These are phyloP conservation scores for Xiphophorus birchmanni DNA, from an alignment of 2,797 vertebrate genomes.

Conservation along the genomic window DNA sequence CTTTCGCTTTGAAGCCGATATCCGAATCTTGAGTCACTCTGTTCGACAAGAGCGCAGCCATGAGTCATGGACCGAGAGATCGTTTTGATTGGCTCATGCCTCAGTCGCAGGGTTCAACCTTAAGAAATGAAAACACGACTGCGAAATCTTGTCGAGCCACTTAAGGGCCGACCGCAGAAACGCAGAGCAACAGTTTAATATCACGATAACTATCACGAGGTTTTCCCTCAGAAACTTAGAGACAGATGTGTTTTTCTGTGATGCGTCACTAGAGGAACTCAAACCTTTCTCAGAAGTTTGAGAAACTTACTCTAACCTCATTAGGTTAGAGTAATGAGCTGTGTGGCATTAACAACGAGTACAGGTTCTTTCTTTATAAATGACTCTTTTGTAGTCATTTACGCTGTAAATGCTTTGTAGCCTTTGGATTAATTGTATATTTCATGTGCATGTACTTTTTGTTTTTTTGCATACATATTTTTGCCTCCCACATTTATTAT, in stretches of 20 bases:
- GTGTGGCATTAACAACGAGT: not conserved
- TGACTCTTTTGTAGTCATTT: not conserved
- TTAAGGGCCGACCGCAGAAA: constrained; percentile 49
- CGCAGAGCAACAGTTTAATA: constrained; percentile 42
- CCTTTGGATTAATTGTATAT: not conserved
- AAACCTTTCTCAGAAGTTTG: not conserved
- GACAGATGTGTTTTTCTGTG: not conserved
- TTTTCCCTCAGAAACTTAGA: constrained; percentile 11
- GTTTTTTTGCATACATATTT: not conserved
- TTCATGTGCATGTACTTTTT: not conserved
- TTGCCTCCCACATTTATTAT: not conserved
- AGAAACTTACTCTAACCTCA: no score
- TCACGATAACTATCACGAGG: constrained; percentile 27
- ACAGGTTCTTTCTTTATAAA: not conserved
- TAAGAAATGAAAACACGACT: constrained; percentile 52
- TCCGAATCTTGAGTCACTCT: constrained; percentile 58
- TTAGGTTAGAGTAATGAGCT: not conserved
- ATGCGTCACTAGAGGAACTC: not conserved
- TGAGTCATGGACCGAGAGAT: constrained; percentile 41
- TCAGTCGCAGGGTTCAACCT: constrained; percentile 29
- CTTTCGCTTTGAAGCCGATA: constrained; percentile 46
- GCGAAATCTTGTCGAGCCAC: constrained; percentile 30
- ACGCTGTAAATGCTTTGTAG: not conserved
- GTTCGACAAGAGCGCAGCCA: constrained; percentile 36
- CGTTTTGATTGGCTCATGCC: constrained; percentile 42